Conservation (phyloP, 2,888 invertebrate genomes). For the Brachyptera risi region DNA sequence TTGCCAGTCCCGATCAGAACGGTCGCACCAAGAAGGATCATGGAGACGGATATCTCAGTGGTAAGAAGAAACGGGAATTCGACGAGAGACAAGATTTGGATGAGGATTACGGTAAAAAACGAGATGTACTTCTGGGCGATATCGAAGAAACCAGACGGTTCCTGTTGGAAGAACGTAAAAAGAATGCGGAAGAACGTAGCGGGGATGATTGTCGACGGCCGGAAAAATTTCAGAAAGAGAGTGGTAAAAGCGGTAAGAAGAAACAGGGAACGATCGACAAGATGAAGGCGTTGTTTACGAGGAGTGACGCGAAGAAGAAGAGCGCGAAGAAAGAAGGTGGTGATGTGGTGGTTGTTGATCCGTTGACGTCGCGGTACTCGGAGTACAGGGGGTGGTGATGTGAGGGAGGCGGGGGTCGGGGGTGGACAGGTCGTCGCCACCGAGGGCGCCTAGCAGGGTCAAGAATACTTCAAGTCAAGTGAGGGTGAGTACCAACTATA, state of each 20-base stretch:
- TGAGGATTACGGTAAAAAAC: background rate
- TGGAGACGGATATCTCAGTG: constrained; percentile 38
- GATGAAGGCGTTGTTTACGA: constrained; percentile 71
- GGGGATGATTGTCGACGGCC: constrained; percentile 2
- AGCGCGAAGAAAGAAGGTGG: constrained; percentile 42
- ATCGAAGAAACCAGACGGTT: constrained; percentile 3
- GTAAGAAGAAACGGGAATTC: constrained; percentile 30
- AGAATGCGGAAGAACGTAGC: constrained; percentile 9
- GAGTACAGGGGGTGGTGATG: constrained; percentile 54
- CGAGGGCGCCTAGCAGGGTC: background rate
- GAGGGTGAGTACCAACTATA: background rate
- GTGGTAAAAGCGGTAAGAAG: constrained; percentile 45
- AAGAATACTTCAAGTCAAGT: background rate
- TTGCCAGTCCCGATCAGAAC: constrained; percentile 33
- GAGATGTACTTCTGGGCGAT: background rate
- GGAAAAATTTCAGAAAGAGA: constrained; percentile 21
- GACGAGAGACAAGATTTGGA: constrained; percentile 6
- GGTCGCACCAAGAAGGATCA: constrained; percentile 40
- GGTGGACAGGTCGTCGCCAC: constrained; percentile 33
- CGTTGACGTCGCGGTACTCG: constrained; percentile 52
- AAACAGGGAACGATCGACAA: constrained; percentile 69
- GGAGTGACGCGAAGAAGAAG: constrained; percentile 60
- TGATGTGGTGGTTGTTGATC: constrained; percentile 43
- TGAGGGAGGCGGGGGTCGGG: constrained; percentile 41
- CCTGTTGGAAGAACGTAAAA: constrained; percentile 1